Evolutionary conservation across 2,797 vertebrate genomes (phyloP), one percentile per base, ranked within the genome.

Genomic region (Protosalanx chinensis): DNA sequence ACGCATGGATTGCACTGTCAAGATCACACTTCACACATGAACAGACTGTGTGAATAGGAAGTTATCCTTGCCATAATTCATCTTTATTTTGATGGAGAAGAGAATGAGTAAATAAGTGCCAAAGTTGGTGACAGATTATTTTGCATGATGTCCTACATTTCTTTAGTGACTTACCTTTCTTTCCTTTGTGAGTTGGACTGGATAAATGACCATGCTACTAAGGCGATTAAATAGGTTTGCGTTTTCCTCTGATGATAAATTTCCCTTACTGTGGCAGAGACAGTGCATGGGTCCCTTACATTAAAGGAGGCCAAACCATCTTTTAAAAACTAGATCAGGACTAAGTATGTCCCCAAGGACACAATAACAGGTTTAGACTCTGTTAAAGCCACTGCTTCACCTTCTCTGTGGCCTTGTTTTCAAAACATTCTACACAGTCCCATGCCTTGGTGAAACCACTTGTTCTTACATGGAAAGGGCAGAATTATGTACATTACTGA

Each of bases 271-370:
- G 75, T 76, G 76, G 82, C 84, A 76, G 60, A 83, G 82, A 89
- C 76, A 72, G 76, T 82, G 76, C 72, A 66, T 71, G 74, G 84
- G 76, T 77, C 78, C 71, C 79, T 81, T 83, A 75, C 85, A 88
- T 86, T 88, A 90, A 90, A 92, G 80, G 80, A 91, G 88, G 87
- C 82, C 88, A 88, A 85, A 81, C 76, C 81, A 77, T 79, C 82
- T 83, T 79, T 84, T 84, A 77, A 84, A 82, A 88, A 89, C 80
- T 86, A 82, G 84, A 89, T 89, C 79, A 86, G 78, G 80, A 51
- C 76, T 87, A 88, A 88, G 81, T 84, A 83, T 85, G 79, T 90
- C 86, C 85, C 84, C 59, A 51, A 77, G 85, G 86, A 83, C 73
- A 16, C 49, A 16, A 59, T 68, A 77, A 76, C 77, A 85, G 77